phyloP scores from a whole-genome alignment of 2,888 invertebrate species.

The Camponotus fellah region DNA sequence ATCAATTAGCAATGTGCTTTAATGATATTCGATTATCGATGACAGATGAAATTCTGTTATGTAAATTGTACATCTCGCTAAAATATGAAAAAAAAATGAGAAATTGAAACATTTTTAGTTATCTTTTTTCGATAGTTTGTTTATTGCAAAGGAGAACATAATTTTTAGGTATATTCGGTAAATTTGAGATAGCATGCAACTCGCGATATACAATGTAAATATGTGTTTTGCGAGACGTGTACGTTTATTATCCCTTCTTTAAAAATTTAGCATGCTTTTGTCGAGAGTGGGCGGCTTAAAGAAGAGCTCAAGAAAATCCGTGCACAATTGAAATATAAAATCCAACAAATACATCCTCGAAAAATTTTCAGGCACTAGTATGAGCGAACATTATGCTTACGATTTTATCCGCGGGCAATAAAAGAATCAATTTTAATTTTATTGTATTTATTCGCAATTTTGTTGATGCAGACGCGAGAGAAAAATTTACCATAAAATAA shows the following conservation, averaged over 20 bases:
- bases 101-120: not conserved
- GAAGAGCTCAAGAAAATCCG: conserved; percentile 43
- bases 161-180: not conserved
- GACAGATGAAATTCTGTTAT: not conserved
- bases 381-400: not conserved
- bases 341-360: not conserved
- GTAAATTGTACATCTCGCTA: not conserved
- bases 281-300: conserved; percentile 22
- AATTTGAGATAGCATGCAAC: not conserved
- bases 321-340: conserved; percentile 23
- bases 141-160: not conserved
- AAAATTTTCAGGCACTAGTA: not conserved
- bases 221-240: not conserved
- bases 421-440: not conserved
- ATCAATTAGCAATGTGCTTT: not conserved
- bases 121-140: not conserved
- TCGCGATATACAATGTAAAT: not conserved
- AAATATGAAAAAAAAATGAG: no score
- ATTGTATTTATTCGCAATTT: not conserved
- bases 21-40: not conserved
- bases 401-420: not conserved
- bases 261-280: conserved; percentile 43
- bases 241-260: not conserved
- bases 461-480: not conserved
- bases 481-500: not conserved